Evolutionary conservation across 2,797 vertebrate species (phyloP), one percentile per base, ranked within the genome.

Genomic region (Micropoecilia bifurca): DNA sequence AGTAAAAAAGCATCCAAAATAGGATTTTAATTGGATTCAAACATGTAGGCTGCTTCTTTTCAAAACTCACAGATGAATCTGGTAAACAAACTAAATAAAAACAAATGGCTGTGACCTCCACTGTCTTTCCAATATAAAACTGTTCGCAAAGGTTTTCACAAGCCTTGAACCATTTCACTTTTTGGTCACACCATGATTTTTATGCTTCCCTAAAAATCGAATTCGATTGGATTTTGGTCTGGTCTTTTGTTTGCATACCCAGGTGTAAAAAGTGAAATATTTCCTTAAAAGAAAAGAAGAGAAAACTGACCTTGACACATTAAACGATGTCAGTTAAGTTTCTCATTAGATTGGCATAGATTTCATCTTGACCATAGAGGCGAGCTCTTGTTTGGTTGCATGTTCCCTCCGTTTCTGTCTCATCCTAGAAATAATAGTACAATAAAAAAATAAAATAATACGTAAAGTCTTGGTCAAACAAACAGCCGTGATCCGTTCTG

Each of bases 291-390:
- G 13, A 53, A 59, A 5, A 43, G 30, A 5, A 61, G 30, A 16
- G 16, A 16, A 61, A 20, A 20, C 30, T 4, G 22, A 72, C 69
- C 59, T 36, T 53, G 30, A 63, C 68, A 82, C 46, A n/a, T 61
- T 33, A 71, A 57, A 28, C 36, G 41, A 25, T 75, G 71, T 50
- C 14, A 48, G 28, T 14, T 30, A 59, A 72, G 20, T 53, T 85
- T 88, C 30, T 88, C 83, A 43, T 95, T 94, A 96, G 88, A 96
- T 95, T 45, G 95, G 95, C 86, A 97, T 87, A 82, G 96, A 92
- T 94, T 97, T 96, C 96, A 97, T 95, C 89, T 96, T 96, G 85
- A 96, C 95, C 95, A 96, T 96, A 5, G 95, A 95, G 80, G 94
- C 92, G 79, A 96, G 92, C 89, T 96, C 95, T 73, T 96, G 94